phyloP scores from a whole-genome alignment of 2,113 vertebrate genomes.

The Oreamnos americanus region DNA sequence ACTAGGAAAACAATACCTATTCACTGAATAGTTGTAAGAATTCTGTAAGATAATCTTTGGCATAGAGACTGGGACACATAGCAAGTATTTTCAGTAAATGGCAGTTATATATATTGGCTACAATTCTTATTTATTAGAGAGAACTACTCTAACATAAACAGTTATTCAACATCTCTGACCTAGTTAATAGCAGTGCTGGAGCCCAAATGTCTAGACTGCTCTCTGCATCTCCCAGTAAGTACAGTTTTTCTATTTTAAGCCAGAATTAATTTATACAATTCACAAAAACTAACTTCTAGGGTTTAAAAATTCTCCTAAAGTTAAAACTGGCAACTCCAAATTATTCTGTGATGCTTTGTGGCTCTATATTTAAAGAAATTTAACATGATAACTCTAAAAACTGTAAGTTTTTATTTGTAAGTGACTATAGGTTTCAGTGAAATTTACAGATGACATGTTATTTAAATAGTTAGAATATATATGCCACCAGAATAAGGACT shows the following conservation, averaged over 20 bases:
- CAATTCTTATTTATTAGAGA: neutral
- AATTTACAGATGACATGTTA: neutral
- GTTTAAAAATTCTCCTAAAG: constrained; percentile 20
- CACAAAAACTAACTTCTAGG: neutral
- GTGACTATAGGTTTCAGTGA: neutral
- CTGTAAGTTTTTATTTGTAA: constrained; percentile 6
- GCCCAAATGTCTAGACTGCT: neutral
- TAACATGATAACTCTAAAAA: neutral
- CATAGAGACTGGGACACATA: neutral
- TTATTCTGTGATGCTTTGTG: neutral
- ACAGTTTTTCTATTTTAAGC: neutral
- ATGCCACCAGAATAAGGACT: neutral
- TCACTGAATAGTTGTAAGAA: neutral
- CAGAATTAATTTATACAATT: constrained; percentile 21
- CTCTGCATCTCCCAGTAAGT: neutral
- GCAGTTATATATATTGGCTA: neutral
- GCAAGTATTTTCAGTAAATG: constrained; percentile 13
- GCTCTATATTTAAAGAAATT: neutral
- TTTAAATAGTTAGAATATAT: neutral
- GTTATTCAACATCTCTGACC: neutral
- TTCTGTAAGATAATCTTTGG: neutral
- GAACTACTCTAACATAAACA: neutral
- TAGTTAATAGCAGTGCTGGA: neutral
- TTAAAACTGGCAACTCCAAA: constrained; percentile 19
- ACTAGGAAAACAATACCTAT: neutral